Evolutionary conservation across 1,140 invertebrate species (phyloP).

Genomic region (Brachionus koreanus): DNA sequence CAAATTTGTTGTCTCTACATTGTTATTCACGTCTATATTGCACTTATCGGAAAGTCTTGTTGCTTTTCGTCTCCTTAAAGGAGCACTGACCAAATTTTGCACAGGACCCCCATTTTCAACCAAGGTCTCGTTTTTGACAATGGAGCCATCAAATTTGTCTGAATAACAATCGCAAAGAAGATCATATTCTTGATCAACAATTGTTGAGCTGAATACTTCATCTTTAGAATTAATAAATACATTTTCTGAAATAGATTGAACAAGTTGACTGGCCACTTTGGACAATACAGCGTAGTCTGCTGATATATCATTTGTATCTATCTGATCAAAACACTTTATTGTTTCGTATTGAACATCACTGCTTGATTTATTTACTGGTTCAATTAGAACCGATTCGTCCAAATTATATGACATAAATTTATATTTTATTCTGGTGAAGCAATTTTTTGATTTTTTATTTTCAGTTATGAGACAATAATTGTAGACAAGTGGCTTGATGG

Average conservation of each 20-base stretch:
- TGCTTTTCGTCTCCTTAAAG: neutral
- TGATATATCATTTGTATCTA: neutral
- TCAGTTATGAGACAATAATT: neutral
- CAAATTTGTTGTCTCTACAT: neutral
- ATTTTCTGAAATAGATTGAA: neutral
- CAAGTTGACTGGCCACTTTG: neutral
- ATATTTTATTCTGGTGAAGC: neutral
- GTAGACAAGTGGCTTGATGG: neutral
- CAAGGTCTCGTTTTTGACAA: neutral
- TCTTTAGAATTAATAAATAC: neutral
- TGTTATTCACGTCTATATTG: neutral
- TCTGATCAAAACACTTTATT: neutral
- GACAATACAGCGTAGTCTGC: neutral
- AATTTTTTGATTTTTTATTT: neutral
- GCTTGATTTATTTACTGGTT: neutral
- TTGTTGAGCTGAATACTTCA: neutral
- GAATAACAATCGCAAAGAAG: neutral
- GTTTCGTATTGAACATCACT: neutral
- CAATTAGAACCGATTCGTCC: neutral
- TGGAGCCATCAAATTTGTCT: neutral
- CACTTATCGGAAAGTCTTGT: neutral
- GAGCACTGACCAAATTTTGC: neutral
- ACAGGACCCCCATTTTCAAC: neutral
- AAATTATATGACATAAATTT: slow-evolving; percentile 22
- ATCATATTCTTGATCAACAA: neutral